Percentiles rank a stretch among this genome's conserved stretches.
phyloP scores from a whole-genome alignment of 2,888 invertebrate species.

The Tetragonisca angustula region DNA sequence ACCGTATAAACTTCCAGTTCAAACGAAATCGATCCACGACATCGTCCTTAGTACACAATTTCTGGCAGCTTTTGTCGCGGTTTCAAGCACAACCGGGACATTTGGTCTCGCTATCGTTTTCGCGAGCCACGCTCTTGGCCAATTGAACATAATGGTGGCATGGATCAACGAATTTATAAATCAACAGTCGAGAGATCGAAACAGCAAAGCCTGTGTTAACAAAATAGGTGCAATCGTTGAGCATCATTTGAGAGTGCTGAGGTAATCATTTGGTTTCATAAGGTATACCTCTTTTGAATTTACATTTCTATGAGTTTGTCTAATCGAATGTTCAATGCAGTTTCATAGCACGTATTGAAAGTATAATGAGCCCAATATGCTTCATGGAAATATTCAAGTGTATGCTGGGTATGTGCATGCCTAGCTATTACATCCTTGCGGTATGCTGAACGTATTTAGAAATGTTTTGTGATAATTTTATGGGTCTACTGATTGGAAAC shows the following conservation, averaged over 20 bases:
- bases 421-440: conserved; percentile 58
- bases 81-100: conserved; percentile 49
- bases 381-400: conserved; percentile 78
- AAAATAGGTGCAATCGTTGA: conserved; percentile 54
- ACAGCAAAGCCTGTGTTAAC: not conserved
- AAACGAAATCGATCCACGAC: conserved; percentile 62
- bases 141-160: conserved; percentile 61
- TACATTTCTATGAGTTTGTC: not conserved
- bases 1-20: conserved; percentile 53
- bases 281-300: not conserved
- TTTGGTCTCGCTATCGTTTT: conserved; percentile 65
- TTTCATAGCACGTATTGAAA: conserved; percentile 73
- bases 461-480: not conserved
- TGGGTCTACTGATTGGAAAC: not conserved
- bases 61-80: conserved; percentile 51
- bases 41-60: conserved; percentile 62
- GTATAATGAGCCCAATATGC: conserved; percentile 72
- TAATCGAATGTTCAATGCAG: conserved; percentile 58
- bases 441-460: conserved; percentile 40
- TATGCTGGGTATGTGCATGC: conserved; percentile 67
- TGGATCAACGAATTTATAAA: conserved; percentile 59
- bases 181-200: not conserved
- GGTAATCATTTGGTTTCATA: conserved; percentile 30
- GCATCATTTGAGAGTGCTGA: conserved; percentile 64
- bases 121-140: conserved; percentile 70